Evolutionary conservation across 2,888 invertebrate genomes (phyloP), one percentile per base, ranked within the genome.

Genomic region (Polydrusus tereticollis): DNA sequence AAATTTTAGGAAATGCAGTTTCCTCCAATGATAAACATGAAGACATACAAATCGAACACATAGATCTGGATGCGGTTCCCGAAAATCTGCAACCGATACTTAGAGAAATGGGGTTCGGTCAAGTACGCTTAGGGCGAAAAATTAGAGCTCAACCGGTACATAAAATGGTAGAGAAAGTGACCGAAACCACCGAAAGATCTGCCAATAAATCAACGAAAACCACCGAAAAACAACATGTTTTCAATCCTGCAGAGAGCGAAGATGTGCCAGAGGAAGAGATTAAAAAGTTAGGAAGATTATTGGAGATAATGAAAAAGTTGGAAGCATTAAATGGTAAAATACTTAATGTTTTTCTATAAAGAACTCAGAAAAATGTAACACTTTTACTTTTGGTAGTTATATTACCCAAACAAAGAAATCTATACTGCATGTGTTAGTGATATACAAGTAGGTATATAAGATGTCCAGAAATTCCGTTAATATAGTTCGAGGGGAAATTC

Each of bases 251-350:
- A 8, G 80, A 81, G 18, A 76, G 77, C 1, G 73, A 81, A 59
- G 79, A 79, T 47, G 81, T 83, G 0, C 84, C 87, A 38, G 86
- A 88, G 36, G 88, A 87, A 16, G 89, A 90, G 78, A 83, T 87
- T 1, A 80, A 85, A 2, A 87, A 87, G 76, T 76, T 88, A 18
- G 85, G 86, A 43, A 86, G 87, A 76, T 78, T 89, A 3, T 77
- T 88, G 21, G 84, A 85, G n/a, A 86, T 88, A 38, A 84, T 89
- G 18, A 85, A 84, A 75, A 78, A 85, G 64, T 77, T 87, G 36
- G 86, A 86, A 66, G 82, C 82, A 67, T 72, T 86, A 8, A 87
- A 86, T 75, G 82, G 84, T 65, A 70, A 41, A 10, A 12, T 18
- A n/a, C n/a, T 41, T 20, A 38, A 38, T 7, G 1, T 18, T 58